Base-by-base conservation (phyloP, 92 coral and sea anemone genomes). In the Porites lobata region DNA sequence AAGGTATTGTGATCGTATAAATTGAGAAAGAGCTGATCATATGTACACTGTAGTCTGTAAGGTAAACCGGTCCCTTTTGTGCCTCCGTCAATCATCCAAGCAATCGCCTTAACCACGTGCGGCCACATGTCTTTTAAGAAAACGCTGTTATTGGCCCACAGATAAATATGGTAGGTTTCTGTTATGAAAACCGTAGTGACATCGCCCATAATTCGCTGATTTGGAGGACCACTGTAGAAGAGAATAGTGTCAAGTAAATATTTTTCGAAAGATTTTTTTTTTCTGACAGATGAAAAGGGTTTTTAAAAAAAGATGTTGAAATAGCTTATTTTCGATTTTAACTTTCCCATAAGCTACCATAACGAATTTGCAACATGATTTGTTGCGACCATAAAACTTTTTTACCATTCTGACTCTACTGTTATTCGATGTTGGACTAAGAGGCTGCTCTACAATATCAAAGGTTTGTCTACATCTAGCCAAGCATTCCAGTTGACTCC, bases 171-270 rank as follows among this genome's bases (percentile, higher is more conserved):
- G 13, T 85, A 85, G 1, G 89, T 77, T 85, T 85, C 89, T 77
- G 74, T 50, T 32, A 85, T 59, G 53, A 85, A 85, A 0, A 85
- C 82, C 4, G 89, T 85, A 10, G 89, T 85, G 47, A 85, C 89
- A 61, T 85, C 89, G 29, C 89, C 89, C 89, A 85, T 85, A 59
- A 85, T 43, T 6, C 89, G 84, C 65, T 85, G 89, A 57, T 67
- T 85, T 50, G 89, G 77, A 6, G 89, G 89, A 21, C 84, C 89
- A 67, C 84, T 85, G 9, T 50, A 38, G 43, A 0, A 67, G 65
- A 72, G 29, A 74, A 74, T 9, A 56, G 54, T 66, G 7, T 15
- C 58, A 56, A 56, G 15, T 56, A 12, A 2, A 4, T 38, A 38
- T 38, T 38, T 7, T 38, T 38, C 47, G 47, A 38, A 38, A 38